These are phyloP conservation scores for Polietes domitor DNA, from an alignment of 2,888 invertebrate species.

Conservation along the genomic window DNA sequence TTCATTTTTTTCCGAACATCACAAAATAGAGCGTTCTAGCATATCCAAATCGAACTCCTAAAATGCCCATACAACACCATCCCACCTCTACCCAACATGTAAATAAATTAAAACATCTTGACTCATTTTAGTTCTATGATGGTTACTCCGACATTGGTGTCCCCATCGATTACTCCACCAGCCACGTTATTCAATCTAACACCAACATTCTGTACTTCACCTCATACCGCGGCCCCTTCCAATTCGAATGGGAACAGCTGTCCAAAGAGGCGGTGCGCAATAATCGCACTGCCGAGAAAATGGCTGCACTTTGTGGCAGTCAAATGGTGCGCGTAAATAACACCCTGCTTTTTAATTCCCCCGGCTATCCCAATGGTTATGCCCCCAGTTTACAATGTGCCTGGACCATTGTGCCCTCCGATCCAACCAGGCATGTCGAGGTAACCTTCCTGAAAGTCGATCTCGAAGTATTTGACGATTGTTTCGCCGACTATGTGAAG, in stretches of 20 bases:
- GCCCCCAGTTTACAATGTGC: constrained; percentile 84
- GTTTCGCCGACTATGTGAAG: constrained; percentile 84
- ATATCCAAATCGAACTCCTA: too few species aligned
- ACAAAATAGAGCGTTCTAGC: too few species aligned
- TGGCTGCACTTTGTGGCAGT: constrained; percentile 70
- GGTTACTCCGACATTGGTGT: constrained; percentile 86
- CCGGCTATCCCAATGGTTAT: constrained; percentile 89
- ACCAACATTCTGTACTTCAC: constrained; percentile 85
- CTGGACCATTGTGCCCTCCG: constrained; percentile 86
- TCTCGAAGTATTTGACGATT: constrained; percentile 83
- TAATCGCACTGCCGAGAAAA: constrained; percentile 71
- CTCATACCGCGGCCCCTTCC: constrained; percentile 73
- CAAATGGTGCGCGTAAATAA: constrained; percentile 73
- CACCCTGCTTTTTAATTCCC: constrained; percentile 83
- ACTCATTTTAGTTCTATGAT: constrained; percentile 85
- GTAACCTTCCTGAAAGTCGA: constrained; percentile 83
- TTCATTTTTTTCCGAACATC: too few species aligned
- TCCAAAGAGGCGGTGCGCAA: constrained; percentile 74
- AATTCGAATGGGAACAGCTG: constrained; percentile 76
- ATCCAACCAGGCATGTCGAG: constrained; percentile 83
- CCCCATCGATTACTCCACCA: constrained; percentile 65
- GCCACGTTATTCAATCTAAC: constrained; percentile 82
- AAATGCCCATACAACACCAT: too few species aligned
- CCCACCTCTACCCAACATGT: too few species aligned
- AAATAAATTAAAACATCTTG: too few species aligned